A percentile compares a stretch with the other conserved stretches of the same genome.
These are phyloP conservation scores for Patagioenas fasciata DNA, from an alignment of 2,113 vertebrate species.

Conservation along the genomic window DNA sequence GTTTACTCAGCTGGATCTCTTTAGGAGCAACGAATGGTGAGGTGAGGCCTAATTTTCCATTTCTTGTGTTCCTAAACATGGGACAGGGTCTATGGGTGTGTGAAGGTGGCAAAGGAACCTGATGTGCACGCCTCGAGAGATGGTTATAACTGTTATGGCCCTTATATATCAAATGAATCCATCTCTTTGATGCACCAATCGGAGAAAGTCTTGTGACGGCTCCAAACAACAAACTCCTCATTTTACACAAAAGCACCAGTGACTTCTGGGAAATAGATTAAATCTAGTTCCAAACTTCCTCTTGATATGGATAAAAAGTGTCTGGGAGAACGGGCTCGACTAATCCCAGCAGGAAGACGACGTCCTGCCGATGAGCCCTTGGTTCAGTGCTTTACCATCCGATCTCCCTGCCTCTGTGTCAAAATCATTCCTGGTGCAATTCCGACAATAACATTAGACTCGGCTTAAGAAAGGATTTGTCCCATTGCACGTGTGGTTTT, in stretches of 20 bases:
- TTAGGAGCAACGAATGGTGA: not conserved
- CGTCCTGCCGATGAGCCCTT: conserved; percentile 39
- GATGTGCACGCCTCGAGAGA: not conserved
- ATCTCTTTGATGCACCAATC: not conserved
- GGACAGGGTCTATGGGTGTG: not conserved
- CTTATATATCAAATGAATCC: not conserved
- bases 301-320: conserved; percentile 26
- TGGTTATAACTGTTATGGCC: not conserved
- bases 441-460: not conserved
- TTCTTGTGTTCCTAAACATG: not conserved
- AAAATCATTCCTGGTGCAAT: not conserved
- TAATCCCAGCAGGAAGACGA: conserved; percentile 4
- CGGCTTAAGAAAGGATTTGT: not conserved
- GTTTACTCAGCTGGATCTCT: conserved; percentile 55
- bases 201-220: not conserved
- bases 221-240: not conserved
- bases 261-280: conserved; percentile 34
- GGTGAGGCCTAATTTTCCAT: not conserved
- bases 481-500: not conserved
- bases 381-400: conserved; percentile 38
- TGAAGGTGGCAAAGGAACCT: not conserved
- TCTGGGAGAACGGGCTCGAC: not conserved
- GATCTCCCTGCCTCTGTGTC: conserved; percentile 3
- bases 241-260: not conserved
- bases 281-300: not conserved